Evolutionary conservation across 2,113 vertebrate species (phyloP).

Genomic region (Forbesichthys agassizii): DNA sequence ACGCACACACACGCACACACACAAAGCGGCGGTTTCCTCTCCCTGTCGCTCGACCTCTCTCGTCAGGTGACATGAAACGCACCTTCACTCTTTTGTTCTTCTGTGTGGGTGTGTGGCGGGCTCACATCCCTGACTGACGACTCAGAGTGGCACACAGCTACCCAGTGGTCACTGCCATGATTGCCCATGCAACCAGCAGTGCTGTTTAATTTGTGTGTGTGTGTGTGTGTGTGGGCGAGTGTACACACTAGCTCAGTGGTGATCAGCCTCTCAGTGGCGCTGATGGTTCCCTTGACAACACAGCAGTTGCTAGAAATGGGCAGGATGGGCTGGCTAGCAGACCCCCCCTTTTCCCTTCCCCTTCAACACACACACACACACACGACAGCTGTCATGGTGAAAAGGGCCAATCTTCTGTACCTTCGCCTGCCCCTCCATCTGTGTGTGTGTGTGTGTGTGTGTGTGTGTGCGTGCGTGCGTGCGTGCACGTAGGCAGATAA

Average conservation of each 20-base stretch:
- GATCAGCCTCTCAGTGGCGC: slow-evolving; percentile 37
- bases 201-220: neutral
- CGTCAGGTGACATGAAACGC: no score
- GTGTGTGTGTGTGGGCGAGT: neutral
- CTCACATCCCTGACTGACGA: neutral
- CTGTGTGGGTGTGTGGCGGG: neutral
- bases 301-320: slow-evolving; percentile 43
- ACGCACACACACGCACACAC: no score
- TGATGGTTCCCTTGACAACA: slow-evolving; percentile 68
- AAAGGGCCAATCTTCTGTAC: slow-evolving; percentile 14
- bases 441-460: neutral
- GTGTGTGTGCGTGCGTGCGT: neutral
- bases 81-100: no score
- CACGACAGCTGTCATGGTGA: slow-evolving; percentile 35
- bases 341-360: neutral
- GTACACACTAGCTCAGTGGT: slow-evolving; percentile 9
- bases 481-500: neutral
- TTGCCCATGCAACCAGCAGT: neutral
- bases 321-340: slow-evolving; percentile 5
- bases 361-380: neutral
- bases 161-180: neutral
- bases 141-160: neutral
- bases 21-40: no score
- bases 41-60: no score
- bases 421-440: neutral